A percentile compares a stretch with the other conserved stretches of the same genome.
Evolutionary conservation across 1,140 invertebrate genomes (phyloP).

Genomic region (Parasteatoda tepidariorum): DNA sequence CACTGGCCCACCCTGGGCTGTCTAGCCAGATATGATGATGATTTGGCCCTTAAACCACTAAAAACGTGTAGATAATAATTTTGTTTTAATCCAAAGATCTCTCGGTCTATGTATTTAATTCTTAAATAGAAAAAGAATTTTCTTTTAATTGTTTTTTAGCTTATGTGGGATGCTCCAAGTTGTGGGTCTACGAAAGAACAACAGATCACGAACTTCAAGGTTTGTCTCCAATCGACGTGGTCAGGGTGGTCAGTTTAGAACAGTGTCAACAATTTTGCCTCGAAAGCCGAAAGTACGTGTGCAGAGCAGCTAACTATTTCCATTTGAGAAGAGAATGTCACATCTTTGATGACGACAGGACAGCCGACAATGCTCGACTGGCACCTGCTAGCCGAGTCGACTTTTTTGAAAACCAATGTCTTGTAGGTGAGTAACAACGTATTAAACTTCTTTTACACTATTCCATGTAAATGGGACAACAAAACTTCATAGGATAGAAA

Average conservation of each 20-base stretch:
- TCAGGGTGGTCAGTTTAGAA: conserved; percentile 66
- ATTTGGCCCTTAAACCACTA: too few species aligned
- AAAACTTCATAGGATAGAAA: not conserved
- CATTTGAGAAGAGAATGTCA: conserved; percentile 69
- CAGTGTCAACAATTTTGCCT: conserved; percentile 71
- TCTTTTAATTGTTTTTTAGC: too few species aligned
- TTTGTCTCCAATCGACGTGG: conserved; percentile 66
- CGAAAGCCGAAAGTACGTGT: conserved; percentile 69
- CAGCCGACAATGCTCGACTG: conserved; percentile 65
- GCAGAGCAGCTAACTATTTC: conserved; percentile 71
- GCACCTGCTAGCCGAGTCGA: conserved; percentile 66
- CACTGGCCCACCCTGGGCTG: too few species aligned
- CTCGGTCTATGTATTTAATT: too few species aligned
- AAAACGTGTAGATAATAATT: too few species aligned
- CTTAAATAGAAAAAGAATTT: too few species aligned
- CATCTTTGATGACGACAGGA: conserved; percentile 69
- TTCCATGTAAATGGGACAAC: not conserved
- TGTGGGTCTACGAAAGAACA: conserved; percentile 71
- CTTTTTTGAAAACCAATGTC: conserved; percentile 73
- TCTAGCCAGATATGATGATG: too few species aligned
- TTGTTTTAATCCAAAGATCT: too few species aligned
- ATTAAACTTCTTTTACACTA: not conserved
- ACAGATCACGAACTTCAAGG: conserved; percentile 68
- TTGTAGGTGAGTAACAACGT: conserved; percentile 68
- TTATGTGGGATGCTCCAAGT: conserved; percentile 55